Percentiles rank a stretch among this genome's conserved stretches.
Evolutionary conservation across 2,888 invertebrate species (phyloP).

Genomic region (Agonum fuliginosum): DNA sequence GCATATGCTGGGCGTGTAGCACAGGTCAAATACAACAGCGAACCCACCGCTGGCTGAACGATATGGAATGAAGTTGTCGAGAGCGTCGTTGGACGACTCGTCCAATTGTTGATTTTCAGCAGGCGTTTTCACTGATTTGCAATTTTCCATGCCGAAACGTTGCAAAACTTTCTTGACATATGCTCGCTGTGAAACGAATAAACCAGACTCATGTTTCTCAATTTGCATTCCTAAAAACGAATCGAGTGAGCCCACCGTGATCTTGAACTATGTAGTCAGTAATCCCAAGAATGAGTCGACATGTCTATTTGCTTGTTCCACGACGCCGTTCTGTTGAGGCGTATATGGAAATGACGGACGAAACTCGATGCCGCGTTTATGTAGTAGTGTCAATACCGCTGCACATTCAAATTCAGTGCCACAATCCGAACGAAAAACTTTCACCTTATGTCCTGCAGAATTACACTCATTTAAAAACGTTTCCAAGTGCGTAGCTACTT

Average conservation of each 20-base stretch:
- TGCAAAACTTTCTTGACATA: conserved; percentile 61
- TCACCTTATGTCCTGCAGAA: conserved; percentile 62
- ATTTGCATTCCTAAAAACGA: conserved; percentile 63
- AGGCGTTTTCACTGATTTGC: no score
- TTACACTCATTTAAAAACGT: conserved; percentile 63
- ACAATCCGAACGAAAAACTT: conserved; percentile 63
- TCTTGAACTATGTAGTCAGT: conserved; percentile 63
- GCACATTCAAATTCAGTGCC: conserved; percentile 59
- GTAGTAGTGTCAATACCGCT: conserved; percentile 46
- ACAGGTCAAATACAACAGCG: no score
- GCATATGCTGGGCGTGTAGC: conserved; percentile 62
- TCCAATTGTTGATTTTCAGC: no score
- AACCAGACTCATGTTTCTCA: conserved; percentile 61
- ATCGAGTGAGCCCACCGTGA: conserved; percentile 61
- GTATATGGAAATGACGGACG: conserved; percentile 51
- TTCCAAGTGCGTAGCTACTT: conserved; percentile 60
- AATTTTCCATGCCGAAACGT: conserved; percentile 61
- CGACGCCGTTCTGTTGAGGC: conserved; percentile 36
- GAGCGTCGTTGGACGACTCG: no score
- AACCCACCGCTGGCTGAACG: no score
- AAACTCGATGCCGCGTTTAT: conserved; percentile 38
- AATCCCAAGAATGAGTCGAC: conserved; percentile 64
- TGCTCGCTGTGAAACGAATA: conserved; percentile 60
- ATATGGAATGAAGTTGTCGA: no score
- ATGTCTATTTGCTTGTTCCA: no score